Evolutionary conservation across 2,888 invertebrate species (phyloP).

Genomic region (Heliconius ethilla): DNA sequence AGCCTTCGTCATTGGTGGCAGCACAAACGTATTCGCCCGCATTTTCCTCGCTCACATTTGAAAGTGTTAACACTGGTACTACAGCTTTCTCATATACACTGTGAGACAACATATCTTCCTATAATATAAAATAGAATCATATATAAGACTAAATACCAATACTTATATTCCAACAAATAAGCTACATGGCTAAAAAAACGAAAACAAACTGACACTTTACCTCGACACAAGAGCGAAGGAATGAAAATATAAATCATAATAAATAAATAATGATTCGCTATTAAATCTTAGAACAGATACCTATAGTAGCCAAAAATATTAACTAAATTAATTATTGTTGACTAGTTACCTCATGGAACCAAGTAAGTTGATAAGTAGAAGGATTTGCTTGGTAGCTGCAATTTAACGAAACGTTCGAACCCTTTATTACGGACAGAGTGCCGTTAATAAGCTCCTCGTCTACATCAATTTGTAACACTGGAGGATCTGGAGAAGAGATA

Average conservation of each 20-base stretch:
- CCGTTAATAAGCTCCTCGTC: conserved; percentile 59
- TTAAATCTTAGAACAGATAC: neutral
- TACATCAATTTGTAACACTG: conserved; percentile 61
- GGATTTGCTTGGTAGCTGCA: conserved; percentile 72
- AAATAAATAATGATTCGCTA: neutral
- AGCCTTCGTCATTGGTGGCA: conserved; percentile 67
- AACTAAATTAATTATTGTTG: neutral
- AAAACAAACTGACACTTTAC: too few species aligned
- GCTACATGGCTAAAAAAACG: too few species aligned
- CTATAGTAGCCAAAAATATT: neutral
- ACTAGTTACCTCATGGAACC: conserved; percentile 68
- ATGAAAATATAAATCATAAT: too few species aligned
- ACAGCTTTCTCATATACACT: conserved; percentile 52
- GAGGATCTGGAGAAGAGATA: conserved; percentile 59
- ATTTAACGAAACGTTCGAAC: conserved; percentile 62
- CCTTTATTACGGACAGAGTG: conserved; percentile 63
- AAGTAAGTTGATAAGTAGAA: conserved; percentile 62
- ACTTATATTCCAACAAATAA: neutral
- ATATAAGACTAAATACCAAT: neutral
- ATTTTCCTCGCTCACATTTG: conserved; percentile 57
- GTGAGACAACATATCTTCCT: conserved; percentile 61
- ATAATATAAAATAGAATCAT: conserved; percentile 5
- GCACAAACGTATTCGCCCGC: conserved; percentile 72
- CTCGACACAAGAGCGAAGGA: too few species aligned
- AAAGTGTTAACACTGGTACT: conserved; percentile 57